Conservation (phyloP, 2,888 invertebrate genomes). For the Dicyrtoma fusca region DNA sequence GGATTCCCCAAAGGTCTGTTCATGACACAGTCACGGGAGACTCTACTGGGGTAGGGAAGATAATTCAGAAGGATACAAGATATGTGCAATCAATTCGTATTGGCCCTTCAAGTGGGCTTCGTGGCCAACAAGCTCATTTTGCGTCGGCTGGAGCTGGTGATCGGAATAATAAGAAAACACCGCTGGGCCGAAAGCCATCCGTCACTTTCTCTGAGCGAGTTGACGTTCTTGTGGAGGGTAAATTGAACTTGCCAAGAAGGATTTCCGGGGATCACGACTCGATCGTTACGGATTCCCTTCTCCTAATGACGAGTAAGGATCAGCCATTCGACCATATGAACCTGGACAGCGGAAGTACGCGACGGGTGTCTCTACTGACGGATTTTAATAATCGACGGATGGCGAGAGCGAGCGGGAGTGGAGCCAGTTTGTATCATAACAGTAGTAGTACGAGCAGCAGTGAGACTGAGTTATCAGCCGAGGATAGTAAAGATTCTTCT, state of each 20-base stretch:
- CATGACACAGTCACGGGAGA: constrained; percentile 32
- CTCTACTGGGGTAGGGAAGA: constrained; percentile 47
- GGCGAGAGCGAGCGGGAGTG: constrained; percentile 1
- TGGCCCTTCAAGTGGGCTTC: constrained; percentile 37
- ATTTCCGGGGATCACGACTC: constrained; percentile 50
- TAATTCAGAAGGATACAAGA: constrained; percentile 50
- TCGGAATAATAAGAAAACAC: neutral
- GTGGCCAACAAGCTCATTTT: constrained; percentile 19
- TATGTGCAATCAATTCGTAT: constrained; percentile 55
- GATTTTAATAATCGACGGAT: constrained; percentile 35
- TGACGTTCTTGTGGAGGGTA: constrained; percentile 47
- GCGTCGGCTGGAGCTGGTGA: neutral
- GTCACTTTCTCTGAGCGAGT: constrained; percentile 55
- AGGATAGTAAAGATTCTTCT: neutral
- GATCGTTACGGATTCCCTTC: constrained; percentile 54
- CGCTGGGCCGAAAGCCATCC: constrained; percentile 47
- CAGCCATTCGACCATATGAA: constrained; percentile 20
- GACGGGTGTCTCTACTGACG: constrained; percentile 26
- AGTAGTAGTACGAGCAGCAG: constrained; percentile 29
- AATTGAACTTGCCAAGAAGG: constrained; percentile 36
- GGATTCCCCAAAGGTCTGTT: constrained; percentile 34
- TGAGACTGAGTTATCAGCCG: constrained; percentile 25
- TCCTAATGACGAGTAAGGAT: constrained; percentile 49
- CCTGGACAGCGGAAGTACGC: neutral
- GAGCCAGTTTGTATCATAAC: neutral